Evolutionary conservation across 2,113 vertebrate species (phyloP), one percentile per base, ranked within the genome.

Genomic region (Stegostoma tigrinum): DNA sequence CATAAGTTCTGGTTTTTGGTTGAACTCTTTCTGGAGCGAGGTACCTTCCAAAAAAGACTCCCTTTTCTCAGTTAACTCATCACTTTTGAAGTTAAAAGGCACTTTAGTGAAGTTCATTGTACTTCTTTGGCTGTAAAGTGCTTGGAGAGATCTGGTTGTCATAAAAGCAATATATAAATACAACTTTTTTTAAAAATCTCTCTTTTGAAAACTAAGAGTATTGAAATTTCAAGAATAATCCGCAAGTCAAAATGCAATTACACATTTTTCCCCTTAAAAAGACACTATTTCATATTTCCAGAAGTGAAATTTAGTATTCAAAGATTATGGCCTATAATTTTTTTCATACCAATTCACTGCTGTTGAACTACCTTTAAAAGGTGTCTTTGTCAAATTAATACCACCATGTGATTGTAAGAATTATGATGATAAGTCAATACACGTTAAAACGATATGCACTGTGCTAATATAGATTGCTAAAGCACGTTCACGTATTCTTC

Each of bases 31-130:
- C 38, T 42, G 80, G 38, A 38, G 5, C 38, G n/a, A 80, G 27
- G 34, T 80, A 80, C 34, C 75, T 80, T 80, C 75, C 75, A 83
- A 83, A 42, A 42, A 38, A 83, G 38, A 83, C 80, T 83, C n/a
- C n/a, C 38, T 83, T 83, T 83, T 83, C 38, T 83, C 80, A 83
- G 80, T 83, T 83, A 83, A 83, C 80, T 42, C 80, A 83, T 42
- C 38, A 45, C 80, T 83, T 83, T 38, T 83, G 80, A 42, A 83
- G 80, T 83, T 83, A 83, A 83, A 83, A 83, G 17, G 38, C 38
- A 83, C 80, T 42, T 72, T 38, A 42, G 38, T 83, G 80, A 83
- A 83, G 30, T 75, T 75, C 72, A 72, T 7, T 72, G 23, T 72
- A 7, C 70, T 72, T 72, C 24, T 34, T 34, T 75, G 72, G 72